Evolutionary conservation across 1,140 invertebrate genomes (phyloP).

Genomic region (Pachyrhynchus sulphureomaculatus): DNA sequence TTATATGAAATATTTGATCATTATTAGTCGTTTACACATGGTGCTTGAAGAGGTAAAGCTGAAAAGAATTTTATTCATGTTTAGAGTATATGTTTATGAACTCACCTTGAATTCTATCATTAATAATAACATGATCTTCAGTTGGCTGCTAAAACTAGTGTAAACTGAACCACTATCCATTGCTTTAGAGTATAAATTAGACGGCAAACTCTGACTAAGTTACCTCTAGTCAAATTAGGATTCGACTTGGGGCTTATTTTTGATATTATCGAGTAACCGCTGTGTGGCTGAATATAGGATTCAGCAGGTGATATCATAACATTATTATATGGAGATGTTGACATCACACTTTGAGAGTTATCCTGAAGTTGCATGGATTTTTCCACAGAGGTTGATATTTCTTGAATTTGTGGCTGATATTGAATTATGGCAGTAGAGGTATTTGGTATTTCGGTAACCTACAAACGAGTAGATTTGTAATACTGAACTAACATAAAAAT

Average conservation of each 20-base stretch:
- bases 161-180: constrained; percentile 29
- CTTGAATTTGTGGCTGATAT: constrained; percentile 27
- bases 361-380: constrained; percentile 21
- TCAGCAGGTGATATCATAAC: constrained; percentile 24
- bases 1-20: too few species aligned
- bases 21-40: too few species aligned
- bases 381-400: background rate
- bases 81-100: background rate
- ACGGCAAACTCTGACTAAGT: constrained; percentile 7
- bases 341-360: constrained; percentile 5
- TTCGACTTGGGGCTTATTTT: constrained; percentile 51
- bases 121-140: constrained; percentile 14
- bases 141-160: constrained; percentile 33
- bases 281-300: constrained; percentile 27
- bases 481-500: too few species aligned
- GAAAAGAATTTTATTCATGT: background rate
- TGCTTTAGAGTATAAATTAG: constrained; percentile 24
- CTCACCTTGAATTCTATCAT: constrained; percentile 26
- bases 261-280: constrained; percentile 50
- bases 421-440: constrained; percentile 20
- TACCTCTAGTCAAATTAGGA: constrained; percentile 23
- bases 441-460: constrained; percentile 12
- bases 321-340: constrained; percentile 15
- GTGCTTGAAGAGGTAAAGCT: too few species aligned
- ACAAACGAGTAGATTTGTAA: background rate